Percentiles rank a stretch among this genome's conserved stretches.
phyloP scores from a whole-genome alignment of 1,140 invertebrate genomes.

The Cotesia chilonis region DNA sequence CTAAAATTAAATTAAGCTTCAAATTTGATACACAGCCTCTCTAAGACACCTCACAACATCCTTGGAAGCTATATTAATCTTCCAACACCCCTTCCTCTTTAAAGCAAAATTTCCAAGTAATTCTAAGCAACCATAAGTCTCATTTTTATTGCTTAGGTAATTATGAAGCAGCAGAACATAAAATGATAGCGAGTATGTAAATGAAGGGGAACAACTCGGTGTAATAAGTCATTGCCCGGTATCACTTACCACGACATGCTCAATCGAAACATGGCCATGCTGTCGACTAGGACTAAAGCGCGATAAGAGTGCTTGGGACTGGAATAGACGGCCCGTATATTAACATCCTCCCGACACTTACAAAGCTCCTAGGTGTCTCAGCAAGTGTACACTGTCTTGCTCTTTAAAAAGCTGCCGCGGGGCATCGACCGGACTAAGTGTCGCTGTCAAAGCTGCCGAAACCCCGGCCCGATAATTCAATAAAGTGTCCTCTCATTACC shows the following conservation, averaged over 20 bases:
- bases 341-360: constrained; percentile 1
- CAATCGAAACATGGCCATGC: constrained; percentile 48
- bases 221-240: constrained; percentile 56
- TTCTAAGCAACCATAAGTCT: too few relatives aligned
- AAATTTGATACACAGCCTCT: too few relatives aligned
- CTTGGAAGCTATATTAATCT: too few relatives aligned
- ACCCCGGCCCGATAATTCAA: constrained; percentile 64
- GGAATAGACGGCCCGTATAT: constrained; percentile 39
- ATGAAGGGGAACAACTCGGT: constrained; percentile 43
- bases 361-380: constrained; percentile 12
- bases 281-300: constrained; percentile 33
- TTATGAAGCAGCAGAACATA: background rate
- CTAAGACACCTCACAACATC: too few relatives aligned
- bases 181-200: constrained; percentile 51
- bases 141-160: background rate
- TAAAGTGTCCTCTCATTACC: constrained; percentile 66
- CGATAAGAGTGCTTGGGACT: constrained; percentile 27
- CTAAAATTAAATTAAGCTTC: too few relatives aligned
- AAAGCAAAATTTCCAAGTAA: too few relatives aligned
- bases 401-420: constrained; percentile 16
- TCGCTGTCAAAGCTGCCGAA: constrained; percentile 45
- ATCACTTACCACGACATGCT: constrained; percentile 49
- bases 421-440: constrained; percentile 44
- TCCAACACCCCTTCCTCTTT: too few relatives aligned
- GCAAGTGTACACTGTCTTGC: constrained; percentile 10